Evolutionary conservation across 2,113 vertebrate species (phyloP), one percentile per base, ranked within the genome.

Genomic region (Actenoides lindsayi): DNA sequence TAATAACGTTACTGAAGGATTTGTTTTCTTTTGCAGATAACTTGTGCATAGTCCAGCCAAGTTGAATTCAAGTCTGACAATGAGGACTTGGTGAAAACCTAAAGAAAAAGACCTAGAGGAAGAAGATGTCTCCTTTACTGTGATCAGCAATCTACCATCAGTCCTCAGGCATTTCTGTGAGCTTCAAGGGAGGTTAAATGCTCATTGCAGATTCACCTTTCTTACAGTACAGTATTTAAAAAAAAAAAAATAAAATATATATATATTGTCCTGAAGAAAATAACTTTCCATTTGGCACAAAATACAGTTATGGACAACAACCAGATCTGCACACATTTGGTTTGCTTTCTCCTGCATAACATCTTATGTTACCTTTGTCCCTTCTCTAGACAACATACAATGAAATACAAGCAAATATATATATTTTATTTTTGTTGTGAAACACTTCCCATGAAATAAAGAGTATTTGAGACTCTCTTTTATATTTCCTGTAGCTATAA

Each of bases 131-230:
- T 92, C 62, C 71, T 83, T 62, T 54, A 16, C 48, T 2, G 1
- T 46, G 42, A 73, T 76, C 51, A 64, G 37, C 20, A 39, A 41
- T 39, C 33, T 79, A 60, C 44, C 39, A 19, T 25, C 57, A 46
- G 13, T 63, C n/a, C 42, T 89, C 82, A 69, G 31, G 48, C 2
- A 37, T 42, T 75, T 68, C 59, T 76, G 10, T 79, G 90, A 88
- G 44, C 14, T 80, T 85, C 70, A 57, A 1, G 11, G 30, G 44
- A 73, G 27, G 44, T 53, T 48, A 92, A 78, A 83, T 17, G 3
- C 19, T 65, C 1, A 0, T 6, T 80, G 59, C 21, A 80, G 67
- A 54, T 60, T 39, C 0, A 0, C 8, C 7, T 76, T 79, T 79
- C 57, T 57, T 80, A 57, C 8, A 69, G 48, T 25, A 60, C 12